Conservation (phyloP, 1,140 invertebrate genomes). For the Chelonus insularis region DNA sequence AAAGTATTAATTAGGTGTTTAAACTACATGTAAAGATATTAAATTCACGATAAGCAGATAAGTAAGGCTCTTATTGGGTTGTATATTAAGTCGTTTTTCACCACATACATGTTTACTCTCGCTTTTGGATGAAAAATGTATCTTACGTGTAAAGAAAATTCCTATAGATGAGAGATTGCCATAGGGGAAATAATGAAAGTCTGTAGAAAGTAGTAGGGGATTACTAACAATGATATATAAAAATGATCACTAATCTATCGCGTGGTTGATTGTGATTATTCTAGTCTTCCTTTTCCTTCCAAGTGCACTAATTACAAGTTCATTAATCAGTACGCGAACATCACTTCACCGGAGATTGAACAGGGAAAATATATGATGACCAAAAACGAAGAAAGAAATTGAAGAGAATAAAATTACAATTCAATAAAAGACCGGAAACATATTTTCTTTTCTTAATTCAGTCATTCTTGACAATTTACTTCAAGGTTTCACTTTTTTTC, state of each 20-base stretch:
- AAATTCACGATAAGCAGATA: constrained; percentile 29
- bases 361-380: background rate
- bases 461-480: background rate
- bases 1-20: too few relatives aligned
- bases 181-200: constrained; percentile 30
- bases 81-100: constrained; percentile 22
- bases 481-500: constrained; percentile 20
- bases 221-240: background rate
- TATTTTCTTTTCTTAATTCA: constrained; percentile 16
- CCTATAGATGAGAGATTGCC: constrained; percentile 26
- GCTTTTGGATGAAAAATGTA: constrained; percentile 29
- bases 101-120: constrained; percentile 28
- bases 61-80: constrained; percentile 32
- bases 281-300: background rate
- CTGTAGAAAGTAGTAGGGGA: constrained; percentile 20
- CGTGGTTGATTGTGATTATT: constrained; percentile 17
- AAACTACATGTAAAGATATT: constrained; percentile 19
- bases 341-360: background rate
- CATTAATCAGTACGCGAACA: constrained; percentile 13
- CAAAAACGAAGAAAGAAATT: background rate
- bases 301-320: background rate
- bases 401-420: background rate
- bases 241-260: constrained; percentile 18
- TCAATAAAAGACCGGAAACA: constrained; percentile 5
- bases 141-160: constrained; percentile 27